Percentiles rank a stretch among this genome's conserved stretches.
These are phyloP conservation scores for Listronotus bonariensis DNA, from an alignment of 1,140 invertebrate species.

Conservation along the genomic window DNA sequence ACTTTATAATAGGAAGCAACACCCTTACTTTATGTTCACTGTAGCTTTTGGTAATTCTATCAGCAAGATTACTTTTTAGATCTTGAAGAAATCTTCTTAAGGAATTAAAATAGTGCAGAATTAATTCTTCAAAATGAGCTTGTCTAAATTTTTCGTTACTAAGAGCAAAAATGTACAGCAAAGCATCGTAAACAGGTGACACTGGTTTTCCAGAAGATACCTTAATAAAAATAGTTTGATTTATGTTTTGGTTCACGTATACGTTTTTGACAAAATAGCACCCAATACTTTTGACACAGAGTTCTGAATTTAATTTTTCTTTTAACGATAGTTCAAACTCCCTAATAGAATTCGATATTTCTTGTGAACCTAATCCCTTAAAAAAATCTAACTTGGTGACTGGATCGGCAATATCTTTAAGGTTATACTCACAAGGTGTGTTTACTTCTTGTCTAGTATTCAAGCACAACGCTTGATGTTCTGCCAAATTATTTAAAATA, in stretches of 20 bases:
- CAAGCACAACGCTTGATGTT: slow-evolving; percentile 6
- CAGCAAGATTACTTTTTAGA: neutral
- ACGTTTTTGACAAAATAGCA: neutral
- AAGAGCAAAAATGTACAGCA: slow-evolving; percentile 13
- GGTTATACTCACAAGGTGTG: neutral
- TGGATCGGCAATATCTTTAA: neutral
- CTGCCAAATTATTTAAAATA: slow-evolving; percentile 7
- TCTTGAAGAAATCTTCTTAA: neutral
- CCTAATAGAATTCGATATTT: neutral
- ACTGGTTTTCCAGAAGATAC: neutral
- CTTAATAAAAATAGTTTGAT: slow-evolving; percentile 8
- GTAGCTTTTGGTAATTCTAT: neutral
- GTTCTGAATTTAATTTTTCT: neutral
- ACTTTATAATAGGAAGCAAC: slow-evolving; percentile 13
- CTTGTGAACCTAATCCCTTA: neutral
- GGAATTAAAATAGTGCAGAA: slow-evolving; percentile 6
- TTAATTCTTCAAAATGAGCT: slow-evolving; percentile 8
- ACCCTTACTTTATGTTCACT: neutral
- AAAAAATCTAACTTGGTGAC: neutral
- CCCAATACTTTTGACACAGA: slow-evolving; percentile 14
- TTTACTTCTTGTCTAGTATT: neutral
- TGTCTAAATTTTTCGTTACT: slow-evolving; percentile 22
- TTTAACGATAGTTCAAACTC: slow-evolving; percentile 7
- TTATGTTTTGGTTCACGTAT: slow-evolving; percentile 1
- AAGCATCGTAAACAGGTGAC: slow-evolving; percentile 14